phyloP scores from a whole-genome alignment of 1,140 invertebrate species.

The Portunus trituberculatus region DNA sequence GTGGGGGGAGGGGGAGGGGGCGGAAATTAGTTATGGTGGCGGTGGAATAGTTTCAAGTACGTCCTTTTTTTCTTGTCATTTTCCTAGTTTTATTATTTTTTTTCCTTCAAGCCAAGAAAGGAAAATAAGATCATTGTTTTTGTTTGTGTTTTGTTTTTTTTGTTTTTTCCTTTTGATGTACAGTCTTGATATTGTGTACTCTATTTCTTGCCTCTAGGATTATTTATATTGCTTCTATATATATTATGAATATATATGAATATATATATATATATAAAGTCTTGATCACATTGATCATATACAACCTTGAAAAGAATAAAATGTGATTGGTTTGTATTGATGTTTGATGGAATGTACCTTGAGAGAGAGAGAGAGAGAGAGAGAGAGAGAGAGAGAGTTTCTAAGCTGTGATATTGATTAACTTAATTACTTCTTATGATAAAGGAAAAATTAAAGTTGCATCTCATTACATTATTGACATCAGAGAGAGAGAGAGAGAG shows the following conservation, averaged over 20 bases:
- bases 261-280: constrained; percentile 51
- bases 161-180: neutral
- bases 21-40: no score
- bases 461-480: neutral
- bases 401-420: neutral
- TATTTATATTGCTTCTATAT: constrained; percentile 29
- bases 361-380: neutral
- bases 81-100: no score
- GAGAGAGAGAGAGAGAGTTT: neutral
- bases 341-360: neutral
- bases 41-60: no score
- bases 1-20: no score
- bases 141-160: neutral
- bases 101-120: no score
- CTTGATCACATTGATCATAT: constrained; percentile 8
- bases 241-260: neutral
- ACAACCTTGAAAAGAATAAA: neutral
- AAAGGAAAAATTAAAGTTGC: neutral
- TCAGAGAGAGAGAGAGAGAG: constrained; percentile 15
- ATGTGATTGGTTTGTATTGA: neutral
- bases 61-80: no score
- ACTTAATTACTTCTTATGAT: neutral
- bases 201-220: neutral
- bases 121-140: no score
- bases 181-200: neutral